Evolutionary conservation across 2,797 vertebrate genomes (phyloP).

Genomic region (Lagorchestes hirsutus): DNA sequence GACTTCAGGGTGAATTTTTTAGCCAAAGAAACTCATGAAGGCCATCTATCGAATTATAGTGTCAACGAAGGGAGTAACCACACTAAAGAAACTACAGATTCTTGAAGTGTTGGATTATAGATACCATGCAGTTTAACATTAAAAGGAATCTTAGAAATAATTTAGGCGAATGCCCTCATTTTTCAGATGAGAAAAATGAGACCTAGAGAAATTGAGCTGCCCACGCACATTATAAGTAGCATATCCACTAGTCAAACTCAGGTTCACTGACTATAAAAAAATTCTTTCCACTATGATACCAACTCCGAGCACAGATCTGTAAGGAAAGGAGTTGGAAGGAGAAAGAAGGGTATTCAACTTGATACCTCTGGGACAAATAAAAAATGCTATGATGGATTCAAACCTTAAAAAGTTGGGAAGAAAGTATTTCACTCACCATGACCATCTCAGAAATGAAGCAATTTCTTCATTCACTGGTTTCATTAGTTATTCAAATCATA

Average conservation of each 20-base stretch:
- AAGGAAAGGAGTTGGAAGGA: background rate
- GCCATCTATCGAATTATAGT: background rate
- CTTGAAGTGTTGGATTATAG: background rate
- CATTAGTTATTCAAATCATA: conserved; percentile 16
- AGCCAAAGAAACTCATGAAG: background rate
- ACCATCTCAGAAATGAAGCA: background rate
- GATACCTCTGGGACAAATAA: background rate
- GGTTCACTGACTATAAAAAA: background rate
- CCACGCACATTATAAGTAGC: background rate
- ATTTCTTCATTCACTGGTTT: conserved; percentile 29
- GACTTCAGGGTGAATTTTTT: background rate
- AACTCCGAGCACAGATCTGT: background rate
- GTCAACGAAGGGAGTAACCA: background rate
- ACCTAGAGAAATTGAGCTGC: background rate
- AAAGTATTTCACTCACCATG: background rate
- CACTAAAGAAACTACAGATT: background rate
- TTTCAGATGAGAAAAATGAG: background rate
- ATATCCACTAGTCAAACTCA: background rate
- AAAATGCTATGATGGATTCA: background rate
- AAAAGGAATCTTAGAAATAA: background rate
- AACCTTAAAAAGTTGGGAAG: background rate
- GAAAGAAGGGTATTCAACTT: background rate
- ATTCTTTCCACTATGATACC: background rate
- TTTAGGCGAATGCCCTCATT: background rate
- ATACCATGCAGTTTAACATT: background rate